These are phyloP conservation scores for Trichomalopsis sarcophagae DNA, from an alignment of 1,140 invertebrate species.

Conservation along the genomic window DNA sequence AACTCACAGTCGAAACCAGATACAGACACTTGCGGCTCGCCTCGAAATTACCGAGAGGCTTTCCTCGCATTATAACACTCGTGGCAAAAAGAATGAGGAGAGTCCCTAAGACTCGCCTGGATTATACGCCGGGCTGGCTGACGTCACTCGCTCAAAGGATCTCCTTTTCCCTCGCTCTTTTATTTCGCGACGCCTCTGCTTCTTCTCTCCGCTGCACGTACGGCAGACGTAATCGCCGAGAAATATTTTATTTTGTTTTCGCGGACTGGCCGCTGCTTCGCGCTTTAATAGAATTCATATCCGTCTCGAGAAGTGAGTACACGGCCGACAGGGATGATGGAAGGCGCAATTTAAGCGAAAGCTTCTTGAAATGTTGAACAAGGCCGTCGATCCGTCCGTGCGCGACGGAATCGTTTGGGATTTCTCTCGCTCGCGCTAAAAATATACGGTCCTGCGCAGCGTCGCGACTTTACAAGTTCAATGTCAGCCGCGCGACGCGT, in stretches of 20 bases:
- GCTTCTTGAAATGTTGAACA: too few species aligned
- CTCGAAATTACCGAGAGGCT: background rate
- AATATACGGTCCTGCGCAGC: too few species aligned
- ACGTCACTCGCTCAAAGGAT: constrained; percentile 25
- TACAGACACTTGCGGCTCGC: background rate
- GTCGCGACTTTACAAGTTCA: too few species aligned
- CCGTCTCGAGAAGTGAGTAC: background rate
- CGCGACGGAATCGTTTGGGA: too few species aligned
- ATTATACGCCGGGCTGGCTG: background rate
- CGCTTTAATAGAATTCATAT: background rate
- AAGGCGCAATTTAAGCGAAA: too few species aligned
- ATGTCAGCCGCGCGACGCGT: too few species aligned
- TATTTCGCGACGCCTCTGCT: background rate
- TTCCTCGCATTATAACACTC: background rate
- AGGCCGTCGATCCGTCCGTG: too few species aligned
- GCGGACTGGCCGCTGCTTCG: background rate
- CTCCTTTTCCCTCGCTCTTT: background rate
- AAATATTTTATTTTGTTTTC: background rate
- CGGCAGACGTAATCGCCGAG: background rate
- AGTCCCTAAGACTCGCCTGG: background rate
- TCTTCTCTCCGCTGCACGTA: background rate
- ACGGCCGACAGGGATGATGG: too few species aligned
- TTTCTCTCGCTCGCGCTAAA: too few species aligned
- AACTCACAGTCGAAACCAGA: background rate
- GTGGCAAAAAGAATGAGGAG: background rate